Evolutionary conservation across 2,888 invertebrate species (phyloP).

Genomic region (Pachymerium ferrugineum): DNA sequence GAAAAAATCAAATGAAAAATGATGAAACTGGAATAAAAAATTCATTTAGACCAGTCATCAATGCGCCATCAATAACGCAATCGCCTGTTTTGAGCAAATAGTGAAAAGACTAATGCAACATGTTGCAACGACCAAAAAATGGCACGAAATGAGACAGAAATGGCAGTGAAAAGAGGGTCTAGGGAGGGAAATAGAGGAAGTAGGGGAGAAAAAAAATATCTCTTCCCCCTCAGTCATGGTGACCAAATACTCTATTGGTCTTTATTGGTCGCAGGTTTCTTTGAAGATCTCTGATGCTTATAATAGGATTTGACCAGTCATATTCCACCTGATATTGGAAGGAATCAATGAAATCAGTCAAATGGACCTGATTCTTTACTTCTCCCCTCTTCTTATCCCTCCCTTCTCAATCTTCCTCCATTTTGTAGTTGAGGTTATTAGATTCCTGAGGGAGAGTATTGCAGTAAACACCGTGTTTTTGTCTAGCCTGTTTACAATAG

Average conservation of each 20-base stretch:
- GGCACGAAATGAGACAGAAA: no score
- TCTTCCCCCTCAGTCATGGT: neutral
- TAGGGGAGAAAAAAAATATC: neutral
- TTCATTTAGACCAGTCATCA: neutral
- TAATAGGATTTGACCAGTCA: conserved; percentile 5
- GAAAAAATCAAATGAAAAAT: no score
- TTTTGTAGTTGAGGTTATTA: neutral
- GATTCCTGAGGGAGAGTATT: neutral
- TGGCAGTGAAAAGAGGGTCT: neutral
- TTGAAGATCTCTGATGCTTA: neutral
- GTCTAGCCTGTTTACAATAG: neutral
- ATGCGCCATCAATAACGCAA: neutral
- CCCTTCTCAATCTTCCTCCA: neutral
- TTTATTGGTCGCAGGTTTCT: conserved; percentile 1
- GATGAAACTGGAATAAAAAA: neutral
- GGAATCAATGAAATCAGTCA: conserved; percentile 11
- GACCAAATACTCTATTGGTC: neutral
- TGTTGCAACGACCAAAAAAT: no score
- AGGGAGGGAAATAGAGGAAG: neutral
- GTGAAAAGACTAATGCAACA: neutral
- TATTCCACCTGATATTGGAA: conserved; percentile 10
- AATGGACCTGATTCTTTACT: no score
- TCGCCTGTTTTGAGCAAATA: neutral
- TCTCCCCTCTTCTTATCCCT: no score
- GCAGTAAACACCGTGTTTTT: neutral